Evolutionary conservation across 2,888 invertebrate genomes (phyloP).

Genomic region (Epistrophe grossulariae): DNA sequence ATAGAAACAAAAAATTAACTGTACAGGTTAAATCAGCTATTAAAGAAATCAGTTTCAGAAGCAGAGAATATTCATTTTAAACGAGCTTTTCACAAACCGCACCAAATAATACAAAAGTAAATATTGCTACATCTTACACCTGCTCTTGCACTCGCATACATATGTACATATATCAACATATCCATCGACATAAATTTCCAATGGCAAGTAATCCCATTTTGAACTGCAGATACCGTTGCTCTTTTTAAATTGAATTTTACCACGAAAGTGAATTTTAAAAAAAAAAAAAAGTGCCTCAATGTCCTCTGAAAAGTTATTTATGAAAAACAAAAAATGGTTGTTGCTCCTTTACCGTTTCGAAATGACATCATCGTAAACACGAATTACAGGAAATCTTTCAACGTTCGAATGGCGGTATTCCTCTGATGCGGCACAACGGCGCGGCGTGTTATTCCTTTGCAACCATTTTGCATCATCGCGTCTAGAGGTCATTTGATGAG

Average conservation of each 20-base stretch:
- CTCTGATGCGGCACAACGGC: not conserved
- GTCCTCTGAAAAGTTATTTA: slow-evolving; percentile 20
- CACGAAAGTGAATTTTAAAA: slow-evolving; percentile 34
- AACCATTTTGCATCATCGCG: slow-evolving; percentile 26
- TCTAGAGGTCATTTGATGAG: slow-evolving; percentile 13
- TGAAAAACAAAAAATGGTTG: slow-evolving; percentile 13
- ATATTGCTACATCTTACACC: slow-evolving; percentile 8
- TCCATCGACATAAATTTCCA: slow-evolving; percentile 28
- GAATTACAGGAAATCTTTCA: slow-evolving; percentile 58
- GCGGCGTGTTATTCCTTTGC: slow-evolving; percentile 22
- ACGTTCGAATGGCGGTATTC: slow-evolving; percentile 27
- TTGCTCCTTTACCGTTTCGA: slow-evolving; percentile 34
- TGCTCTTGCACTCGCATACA: not conserved
- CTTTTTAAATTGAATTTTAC: slow-evolving; percentile 52
- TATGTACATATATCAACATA: not conserved
- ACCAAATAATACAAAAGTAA: not conserved
- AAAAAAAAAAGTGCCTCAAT: not conserved
- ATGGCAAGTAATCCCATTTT: slow-evolving; percentile 50
- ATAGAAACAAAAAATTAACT: too few species aligned
- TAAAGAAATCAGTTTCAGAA: not conserved
- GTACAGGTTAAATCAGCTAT: not conserved
- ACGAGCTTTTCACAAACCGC: not conserved
- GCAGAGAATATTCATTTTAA: not conserved
- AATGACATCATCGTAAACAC: slow-evolving; percentile 54
- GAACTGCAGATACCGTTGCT: slow-evolving; percentile 26